Evolutionary conservation across 2,888 invertebrate genomes (phyloP).

Genomic region (Ochropleura plecta): DNA sequence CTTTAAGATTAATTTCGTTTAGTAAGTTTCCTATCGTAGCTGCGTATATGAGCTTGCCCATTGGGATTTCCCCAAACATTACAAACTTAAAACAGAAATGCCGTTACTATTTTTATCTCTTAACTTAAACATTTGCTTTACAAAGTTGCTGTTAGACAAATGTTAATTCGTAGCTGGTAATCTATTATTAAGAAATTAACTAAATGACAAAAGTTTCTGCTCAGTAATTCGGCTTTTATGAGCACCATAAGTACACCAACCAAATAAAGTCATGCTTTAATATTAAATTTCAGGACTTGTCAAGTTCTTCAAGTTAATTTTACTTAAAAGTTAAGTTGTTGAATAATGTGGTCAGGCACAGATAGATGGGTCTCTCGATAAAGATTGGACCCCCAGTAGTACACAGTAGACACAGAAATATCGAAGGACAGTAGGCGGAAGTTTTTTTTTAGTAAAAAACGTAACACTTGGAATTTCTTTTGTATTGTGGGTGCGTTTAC

Average conservation of each 20-base stretch:
- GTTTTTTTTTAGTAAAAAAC: too few relatives aligned
- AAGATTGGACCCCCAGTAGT: too few relatives aligned
- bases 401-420: too few relatives aligned
- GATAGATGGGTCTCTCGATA: too few relatives aligned
- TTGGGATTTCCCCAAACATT: neutral
- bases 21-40: neutral
- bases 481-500: too few relatives aligned
- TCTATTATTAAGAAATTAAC: neutral
- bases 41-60: neutral
- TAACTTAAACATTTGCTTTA: conserved; percentile 3
- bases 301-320: too few relatives aligned
- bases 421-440: too few relatives aligned
- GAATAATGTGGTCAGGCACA: too few relatives aligned
- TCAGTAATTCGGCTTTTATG: neutral
- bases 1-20: neutral
- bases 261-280: too few relatives aligned
- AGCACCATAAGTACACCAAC: neutral
- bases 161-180: neutral
- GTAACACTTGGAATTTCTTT: too few relatives aligned
- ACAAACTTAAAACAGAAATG: conserved; percentile 5
- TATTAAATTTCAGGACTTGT: too few relatives aligned
- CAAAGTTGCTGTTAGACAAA: neutral
- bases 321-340: too few relatives aligned
- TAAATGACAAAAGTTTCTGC: conserved; percentile 1
- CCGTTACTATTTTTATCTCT: conserved; percentile 4